Evolutionary conservation across 1,140 invertebrate genomes (phyloP).

Genomic region (Heliconius eleuchia): DNA sequence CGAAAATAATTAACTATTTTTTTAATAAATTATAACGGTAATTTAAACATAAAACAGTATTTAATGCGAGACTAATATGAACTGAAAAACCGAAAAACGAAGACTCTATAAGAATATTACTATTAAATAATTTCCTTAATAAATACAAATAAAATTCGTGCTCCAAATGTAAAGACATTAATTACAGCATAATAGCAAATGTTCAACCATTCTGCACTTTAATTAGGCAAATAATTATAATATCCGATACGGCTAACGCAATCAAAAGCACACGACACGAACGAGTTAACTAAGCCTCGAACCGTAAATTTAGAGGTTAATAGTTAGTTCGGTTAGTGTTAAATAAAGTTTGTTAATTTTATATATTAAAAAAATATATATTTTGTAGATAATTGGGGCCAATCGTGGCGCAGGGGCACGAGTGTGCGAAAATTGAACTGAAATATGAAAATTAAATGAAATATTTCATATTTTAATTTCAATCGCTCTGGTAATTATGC

Average conservation of each 20-base stretch:
- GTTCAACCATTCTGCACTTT: neutral
- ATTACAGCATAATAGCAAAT: neutral
- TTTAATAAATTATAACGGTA: too few species aligned
- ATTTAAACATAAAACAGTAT: too few species aligned
- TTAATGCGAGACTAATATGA: too few species aligned
- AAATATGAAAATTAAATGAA: too few species aligned
- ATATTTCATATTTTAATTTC: too few species aligned
- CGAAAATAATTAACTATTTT: too few species aligned
- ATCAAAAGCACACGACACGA: conserved; percentile 18
- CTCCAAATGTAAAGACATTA: neutral
- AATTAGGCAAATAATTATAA: conserved; percentile 17
- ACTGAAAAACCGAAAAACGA: too few species aligned
- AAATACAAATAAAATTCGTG: neutral
- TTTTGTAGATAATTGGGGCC: neutral
- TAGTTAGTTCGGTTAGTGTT: neutral
- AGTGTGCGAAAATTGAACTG: too few species aligned
- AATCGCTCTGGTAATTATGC: too few species aligned
- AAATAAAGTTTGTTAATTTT: neutral
- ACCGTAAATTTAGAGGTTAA: neutral
- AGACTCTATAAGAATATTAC: too few species aligned
- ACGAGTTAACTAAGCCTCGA: conserved; percentile 6
- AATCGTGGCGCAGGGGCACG: neutral
- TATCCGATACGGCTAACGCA: conserved; percentile 19
- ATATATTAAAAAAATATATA: neutral
- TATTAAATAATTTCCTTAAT: too few species aligned